Percentiles rank a stretch among this genome's conserved stretches.
phyloP scores from a whole-genome alignment of 2,797 vertebrate species.

The Pseudochirops corinnae region DNA sequence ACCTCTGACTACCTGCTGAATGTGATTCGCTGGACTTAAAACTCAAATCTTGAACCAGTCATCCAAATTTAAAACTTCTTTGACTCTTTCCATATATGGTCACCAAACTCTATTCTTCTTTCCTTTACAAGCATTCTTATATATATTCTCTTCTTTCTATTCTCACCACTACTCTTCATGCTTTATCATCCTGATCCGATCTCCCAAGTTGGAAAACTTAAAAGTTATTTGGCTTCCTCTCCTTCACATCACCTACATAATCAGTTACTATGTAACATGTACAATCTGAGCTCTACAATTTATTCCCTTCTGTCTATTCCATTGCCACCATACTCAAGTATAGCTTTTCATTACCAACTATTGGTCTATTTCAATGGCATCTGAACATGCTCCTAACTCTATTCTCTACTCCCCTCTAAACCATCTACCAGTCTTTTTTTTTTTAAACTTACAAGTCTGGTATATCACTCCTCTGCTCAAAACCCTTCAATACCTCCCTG shows the following conservation, averaged over 20 bases:
- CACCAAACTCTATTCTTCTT: background rate
- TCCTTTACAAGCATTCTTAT: background rate
- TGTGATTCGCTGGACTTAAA: background rate
- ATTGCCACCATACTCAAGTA: background rate
- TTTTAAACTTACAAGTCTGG: conserved; percentile 23
- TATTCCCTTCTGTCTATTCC: background rate
- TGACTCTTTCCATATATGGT: background rate
- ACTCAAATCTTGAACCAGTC: background rate
- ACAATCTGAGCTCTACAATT: background rate
- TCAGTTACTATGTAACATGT: background rate
- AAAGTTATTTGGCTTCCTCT: background rate
- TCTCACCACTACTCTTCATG: background rate
- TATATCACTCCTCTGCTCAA: conserved; percentile 5
- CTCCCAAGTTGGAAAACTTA: background rate
- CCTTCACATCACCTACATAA: background rate
- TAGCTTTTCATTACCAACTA: background rate
- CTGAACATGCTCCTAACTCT: background rate
- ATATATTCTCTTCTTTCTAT: background rate
- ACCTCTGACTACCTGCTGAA: background rate
- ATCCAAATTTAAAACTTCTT: background rate
- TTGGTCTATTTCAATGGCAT: background rate
- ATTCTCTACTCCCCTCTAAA: background rate
- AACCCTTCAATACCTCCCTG: background rate
- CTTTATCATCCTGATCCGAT: background rate
- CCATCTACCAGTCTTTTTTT: background rate